Conservation (phyloP, 2,113 vertebrate species). For the Polypterus senegalus region DNA sequence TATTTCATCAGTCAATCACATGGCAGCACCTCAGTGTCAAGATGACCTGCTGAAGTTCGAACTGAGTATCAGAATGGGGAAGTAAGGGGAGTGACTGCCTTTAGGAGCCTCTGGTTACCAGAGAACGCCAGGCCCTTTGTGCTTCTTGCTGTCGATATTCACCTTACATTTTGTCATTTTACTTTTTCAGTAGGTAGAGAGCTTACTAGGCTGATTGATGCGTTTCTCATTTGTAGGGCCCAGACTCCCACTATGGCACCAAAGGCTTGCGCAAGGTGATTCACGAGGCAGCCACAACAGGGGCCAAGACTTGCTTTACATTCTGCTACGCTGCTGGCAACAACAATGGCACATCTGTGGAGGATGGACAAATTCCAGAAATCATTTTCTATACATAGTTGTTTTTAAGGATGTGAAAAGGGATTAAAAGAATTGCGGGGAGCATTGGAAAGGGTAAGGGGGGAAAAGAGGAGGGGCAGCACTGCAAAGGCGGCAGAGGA, state of each 20-base stretch:
- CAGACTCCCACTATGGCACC: conserved; percentile 93
- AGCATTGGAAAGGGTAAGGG: too few species aligned
- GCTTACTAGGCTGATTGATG: too few species aligned
- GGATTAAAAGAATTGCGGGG: conserved; percentile 4
- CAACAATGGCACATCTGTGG: conserved; percentile 93
- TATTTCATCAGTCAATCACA: too few species aligned
- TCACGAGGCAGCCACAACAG: conserved; percentile 79
- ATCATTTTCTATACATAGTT: conserved; percentile 97
- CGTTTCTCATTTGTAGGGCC: conserved; percentile 48
- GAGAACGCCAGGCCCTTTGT: too few species aligned
- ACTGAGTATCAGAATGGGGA: too few species aligned
- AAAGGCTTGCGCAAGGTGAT: conserved; percentile 94
- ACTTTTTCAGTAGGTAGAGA: too few species aligned
- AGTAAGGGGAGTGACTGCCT: too few species aligned
- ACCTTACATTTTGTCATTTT: too few species aligned
- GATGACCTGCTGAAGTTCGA: too few species aligned
- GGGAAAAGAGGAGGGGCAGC: neutral
- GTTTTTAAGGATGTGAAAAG: conserved; percentile 24
- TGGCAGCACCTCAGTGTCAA: too few species aligned
- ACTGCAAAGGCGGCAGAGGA: neutral
- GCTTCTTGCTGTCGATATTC: too few species aligned
- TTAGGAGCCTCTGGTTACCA: too few species aligned
- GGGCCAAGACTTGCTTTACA: conserved; percentile 90
- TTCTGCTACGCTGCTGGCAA: conserved; percentile 95
- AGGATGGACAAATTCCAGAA: conserved; percentile 94